phyloP scores from a whole-genome alignment of 92 coral and sea anemone genomes.

The Phymanthus crucifer region DNA sequence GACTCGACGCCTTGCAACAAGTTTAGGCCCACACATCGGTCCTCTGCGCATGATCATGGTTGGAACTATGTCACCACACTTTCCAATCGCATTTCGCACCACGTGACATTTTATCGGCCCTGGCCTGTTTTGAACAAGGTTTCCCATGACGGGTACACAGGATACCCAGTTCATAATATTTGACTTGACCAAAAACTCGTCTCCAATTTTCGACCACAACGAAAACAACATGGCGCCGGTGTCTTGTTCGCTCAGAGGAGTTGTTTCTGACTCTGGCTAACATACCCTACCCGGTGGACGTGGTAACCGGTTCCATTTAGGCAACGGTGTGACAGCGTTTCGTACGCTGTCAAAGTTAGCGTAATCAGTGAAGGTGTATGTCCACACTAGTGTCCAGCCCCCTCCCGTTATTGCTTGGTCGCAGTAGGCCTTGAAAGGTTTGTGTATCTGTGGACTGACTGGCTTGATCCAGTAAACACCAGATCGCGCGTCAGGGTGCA shows the following conservation, averaged over 20 bases:
- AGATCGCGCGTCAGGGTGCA: constrained; percentile 18
- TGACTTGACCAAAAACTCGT: constrained; percentile 56
- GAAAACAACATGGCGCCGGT: constrained; percentile 52
- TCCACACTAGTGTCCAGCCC: constrained; percentile 79
- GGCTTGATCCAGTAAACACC: constrained; percentile 55
- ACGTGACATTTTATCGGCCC: constrained; percentile 32
- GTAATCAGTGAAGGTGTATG: constrained; percentile 63
- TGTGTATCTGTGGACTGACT: neutral
- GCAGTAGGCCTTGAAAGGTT: constrained; percentile 55
- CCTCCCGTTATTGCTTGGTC: constrained; percentile 61
- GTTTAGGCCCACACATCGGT: neutral
- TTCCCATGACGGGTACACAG: constrained; percentile 40
- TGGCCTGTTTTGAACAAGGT: constrained; percentile 21
- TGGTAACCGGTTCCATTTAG: constrained; percentile 2
- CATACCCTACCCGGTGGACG: neutral
- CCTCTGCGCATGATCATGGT: neutral
- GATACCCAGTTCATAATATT: constrained; percentile 69
- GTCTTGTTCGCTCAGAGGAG: constrained; percentile 42
- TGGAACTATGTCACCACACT: constrained; percentile 10
- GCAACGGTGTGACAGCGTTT: constrained; percentile 66
- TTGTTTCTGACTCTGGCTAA: constrained; percentile 18
- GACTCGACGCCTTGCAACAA: constrained; percentile 3
- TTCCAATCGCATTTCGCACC: constrained; percentile 6
- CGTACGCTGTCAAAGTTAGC: constrained; percentile 19
- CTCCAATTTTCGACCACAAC: constrained; percentile 53